These are phyloP conservation scores for Parochlus steinenii DNA, from an alignment of 2,888 invertebrate genomes.

Conservation along the genomic window DNA sequence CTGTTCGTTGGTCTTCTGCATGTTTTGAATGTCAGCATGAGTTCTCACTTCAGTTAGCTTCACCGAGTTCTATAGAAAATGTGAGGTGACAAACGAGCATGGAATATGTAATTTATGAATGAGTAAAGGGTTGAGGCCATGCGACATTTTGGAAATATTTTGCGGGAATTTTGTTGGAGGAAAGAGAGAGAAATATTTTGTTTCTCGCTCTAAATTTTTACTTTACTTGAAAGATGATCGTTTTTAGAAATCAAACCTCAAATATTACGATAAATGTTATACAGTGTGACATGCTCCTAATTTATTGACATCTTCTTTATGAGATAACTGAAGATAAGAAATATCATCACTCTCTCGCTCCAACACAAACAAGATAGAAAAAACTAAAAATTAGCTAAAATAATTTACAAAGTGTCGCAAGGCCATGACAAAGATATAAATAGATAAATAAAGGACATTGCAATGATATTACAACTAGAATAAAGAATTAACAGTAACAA, in stretches of 20 bases:
- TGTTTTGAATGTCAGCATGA: constrained; percentile 37
- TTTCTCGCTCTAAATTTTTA: too few relatives aligned
- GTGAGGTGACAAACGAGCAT: constrained; percentile 7
- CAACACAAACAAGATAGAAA: constrained; percentile 7
- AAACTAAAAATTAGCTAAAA: too few relatives aligned
- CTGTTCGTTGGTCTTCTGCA: constrained; percentile 47
- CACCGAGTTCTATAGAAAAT: constrained; percentile 36
- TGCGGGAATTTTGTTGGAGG: too few relatives aligned
- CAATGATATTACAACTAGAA: background rate
- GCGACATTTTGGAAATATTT: too few relatives aligned
- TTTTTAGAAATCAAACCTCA: too few relatives aligned
- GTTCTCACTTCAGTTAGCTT: constrained; percentile 54
- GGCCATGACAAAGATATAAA: constrained; percentile 16
- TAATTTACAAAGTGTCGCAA: constrained; percentile 13
- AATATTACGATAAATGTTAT: too few relatives aligned
- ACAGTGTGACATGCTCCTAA: too few relatives aligned
- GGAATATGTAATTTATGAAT: too few relatives aligned
- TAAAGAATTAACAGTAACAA: constrained; percentile 1
- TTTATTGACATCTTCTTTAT: too few relatives aligned
- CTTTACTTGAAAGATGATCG: too few relatives aligned
- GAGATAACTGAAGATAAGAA: background rate
- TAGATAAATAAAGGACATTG: constrained; percentile 12
- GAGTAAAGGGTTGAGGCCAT: too few relatives aligned
- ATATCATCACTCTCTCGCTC: constrained; percentile 1
- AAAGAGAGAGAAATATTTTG: too few relatives aligned